Evolutionary conservation across 2,113 vertebrate genomes (phyloP).

Genomic region (Ictalurus punctatus): DNA sequence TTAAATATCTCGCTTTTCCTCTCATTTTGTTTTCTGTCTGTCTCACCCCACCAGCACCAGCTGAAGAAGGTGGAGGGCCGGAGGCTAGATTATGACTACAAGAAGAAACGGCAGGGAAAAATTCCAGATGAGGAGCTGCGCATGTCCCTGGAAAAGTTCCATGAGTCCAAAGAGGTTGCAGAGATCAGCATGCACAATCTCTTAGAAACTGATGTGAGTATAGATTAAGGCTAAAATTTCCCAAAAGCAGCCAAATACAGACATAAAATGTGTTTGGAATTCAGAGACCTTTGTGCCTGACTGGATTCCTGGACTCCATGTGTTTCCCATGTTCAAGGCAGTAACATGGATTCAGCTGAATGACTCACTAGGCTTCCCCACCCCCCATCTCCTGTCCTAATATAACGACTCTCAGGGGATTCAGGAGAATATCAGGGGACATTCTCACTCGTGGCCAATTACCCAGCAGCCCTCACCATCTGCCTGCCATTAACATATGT

Average conservation of each 20-base stretch:
- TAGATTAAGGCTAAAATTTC: not conserved
- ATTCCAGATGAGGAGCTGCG: constrained; percentile 90
- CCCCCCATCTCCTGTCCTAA: not conserved
- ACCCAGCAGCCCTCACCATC: constrained; percentile 27
- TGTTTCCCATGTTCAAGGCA: not conserved
- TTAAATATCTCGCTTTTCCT: not conserved
- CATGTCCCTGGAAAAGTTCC: constrained; percentile 90
- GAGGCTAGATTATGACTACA: constrained; percentile 95
- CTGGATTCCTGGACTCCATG: not conserved
- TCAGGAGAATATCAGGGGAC: constrained; percentile 3
- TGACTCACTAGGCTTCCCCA: not conserved
- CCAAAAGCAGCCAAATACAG: not conserved
- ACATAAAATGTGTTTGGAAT: not conserved
- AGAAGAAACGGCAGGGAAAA: constrained; percentile 97
- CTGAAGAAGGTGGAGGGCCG: constrained; percentile 94
- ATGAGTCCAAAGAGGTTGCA: constrained; percentile 90
- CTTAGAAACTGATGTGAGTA: constrained; percentile 91
- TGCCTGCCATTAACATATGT: constrained; percentile 39
- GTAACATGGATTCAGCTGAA: not conserved
- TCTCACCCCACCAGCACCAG: constrained; percentile 77
- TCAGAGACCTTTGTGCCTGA: not conserved
- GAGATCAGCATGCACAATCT: constrained; percentile 93
- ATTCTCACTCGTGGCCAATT: constrained; percentile 18
- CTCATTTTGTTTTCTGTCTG: constrained; percentile 7
- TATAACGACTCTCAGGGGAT: not conserved